phyloP scores from a whole-genome alignment of 2,888 invertebrate genomes.

The Spodoptera littoralis region DNA sequence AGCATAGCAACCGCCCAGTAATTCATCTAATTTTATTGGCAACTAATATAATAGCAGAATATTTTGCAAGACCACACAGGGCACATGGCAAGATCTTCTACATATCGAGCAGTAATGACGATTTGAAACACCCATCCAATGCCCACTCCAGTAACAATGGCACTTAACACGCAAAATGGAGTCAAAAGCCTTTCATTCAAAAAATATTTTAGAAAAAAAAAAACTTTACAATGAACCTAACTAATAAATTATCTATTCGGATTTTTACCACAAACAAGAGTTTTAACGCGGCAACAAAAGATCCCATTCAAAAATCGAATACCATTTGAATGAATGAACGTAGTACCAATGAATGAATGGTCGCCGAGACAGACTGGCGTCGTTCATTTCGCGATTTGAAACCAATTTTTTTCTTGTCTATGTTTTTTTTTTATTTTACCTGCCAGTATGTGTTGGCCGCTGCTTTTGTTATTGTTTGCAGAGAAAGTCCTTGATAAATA shows the following conservation, averaged over 20 bases:
- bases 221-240: slow-evolving; percentile 18
- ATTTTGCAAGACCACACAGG: slow-evolving; percentile 10
- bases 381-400: slow-evolving; percentile 69
- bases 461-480: slow-evolving; percentile 18
- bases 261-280: slow-evolving; percentile 57
- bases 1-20: too few species aligned
- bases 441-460: slow-evolving; percentile 30
- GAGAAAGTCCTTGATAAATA: slow-evolving; percentile 33
- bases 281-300: slow-evolving; percentile 53
- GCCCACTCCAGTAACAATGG: slow-evolving; percentile 42
- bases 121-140: slow-evolving; percentile 50
- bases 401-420: slow-evolving; percentile 52
- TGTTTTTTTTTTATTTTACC: slow-evolving; percentile 45
- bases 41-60: too few species aligned
- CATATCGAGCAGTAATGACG: slow-evolving; percentile 35
- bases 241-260: slow-evolving; percentile 56
- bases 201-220: slow-evolving; percentile 36
- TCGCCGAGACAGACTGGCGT: slow-evolving; percentile 69
- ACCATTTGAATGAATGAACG: slow-evolving; percentile 59
- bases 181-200: slow-evolving; percentile 52
- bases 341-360: slow-evolving; percentile 63
- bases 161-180: slow-evolving; percentile 57
- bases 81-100: slow-evolving; percentile 16
- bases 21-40: too few species aligned
- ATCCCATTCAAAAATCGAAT: slow-evolving; percentile 53